Percentiles rank a stretch among this genome's conserved stretches.
phyloP scores from a whole-genome alignment of 2,113 vertebrate genomes.

The Mus spicilegus region DNA sequence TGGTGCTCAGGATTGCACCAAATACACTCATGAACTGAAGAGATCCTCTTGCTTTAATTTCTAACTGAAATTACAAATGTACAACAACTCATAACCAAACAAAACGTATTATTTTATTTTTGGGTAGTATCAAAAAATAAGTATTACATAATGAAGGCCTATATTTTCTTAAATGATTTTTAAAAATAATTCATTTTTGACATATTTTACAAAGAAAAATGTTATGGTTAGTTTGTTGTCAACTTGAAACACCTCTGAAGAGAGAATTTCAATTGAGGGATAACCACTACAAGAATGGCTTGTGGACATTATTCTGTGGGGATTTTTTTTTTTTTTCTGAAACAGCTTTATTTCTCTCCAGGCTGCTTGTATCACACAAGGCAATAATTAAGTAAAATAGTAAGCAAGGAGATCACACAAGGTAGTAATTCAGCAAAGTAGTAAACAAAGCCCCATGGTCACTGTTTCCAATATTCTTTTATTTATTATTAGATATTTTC shows the following conservation, averaged over 20 bases:
- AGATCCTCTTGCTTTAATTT: neutral
- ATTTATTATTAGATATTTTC: no score
- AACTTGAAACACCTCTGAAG: neutral
- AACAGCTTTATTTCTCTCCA: no score
- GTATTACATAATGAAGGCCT: neutral
- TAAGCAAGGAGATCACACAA: no score
- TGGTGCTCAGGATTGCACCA: neutral
- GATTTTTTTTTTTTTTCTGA: no score
- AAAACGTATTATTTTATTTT: neutral
- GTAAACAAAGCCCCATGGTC: no score
- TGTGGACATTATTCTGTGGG: neutral
- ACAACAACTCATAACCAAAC: neutral
- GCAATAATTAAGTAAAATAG: no score
- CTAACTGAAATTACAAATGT: neutral
- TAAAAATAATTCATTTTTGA: neutral
- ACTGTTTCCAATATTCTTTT: no score
- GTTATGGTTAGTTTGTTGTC: neutral
- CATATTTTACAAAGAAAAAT: neutral
- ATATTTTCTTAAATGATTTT: neutral
- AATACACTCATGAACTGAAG: neutral
- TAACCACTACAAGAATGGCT: neutral
- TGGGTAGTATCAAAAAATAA: neutral
- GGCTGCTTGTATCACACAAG: no score
- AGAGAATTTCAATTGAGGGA: neutral
- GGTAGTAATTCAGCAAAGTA: no score